These are phyloP conservation scores for Pocillopora damicornis DNA, from an alignment of 64 coral and sea anemone species.

Conservation along the genomic window DNA sequence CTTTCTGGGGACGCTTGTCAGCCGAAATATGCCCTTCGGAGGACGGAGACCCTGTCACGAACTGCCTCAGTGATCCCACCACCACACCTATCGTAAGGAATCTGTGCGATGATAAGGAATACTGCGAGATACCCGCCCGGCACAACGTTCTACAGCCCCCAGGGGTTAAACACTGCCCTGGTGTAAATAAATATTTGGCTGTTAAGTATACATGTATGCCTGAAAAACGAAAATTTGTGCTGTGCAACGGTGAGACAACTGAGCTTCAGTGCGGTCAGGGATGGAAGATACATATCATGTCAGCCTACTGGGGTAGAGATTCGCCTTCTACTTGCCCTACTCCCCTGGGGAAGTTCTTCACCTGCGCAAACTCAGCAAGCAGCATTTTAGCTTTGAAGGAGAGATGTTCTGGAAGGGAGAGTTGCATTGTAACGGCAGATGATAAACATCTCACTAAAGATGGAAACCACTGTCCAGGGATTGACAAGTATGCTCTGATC, in stretches of 20 bases:
- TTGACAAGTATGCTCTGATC: constrained; percentile 87
- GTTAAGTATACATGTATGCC: constrained; percentile 85
- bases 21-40: constrained; percentile 75
- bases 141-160: constrained; percentile 72
- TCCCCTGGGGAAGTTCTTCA: constrained; percentile 62
- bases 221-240: constrained; percentile 72
- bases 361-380: constrained; percentile 51
- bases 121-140: constrained; percentile 76
- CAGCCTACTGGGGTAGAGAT: constrained; percentile 74
- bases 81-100: constrained; percentile 52
- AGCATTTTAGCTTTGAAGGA: constrained; percentile 42
- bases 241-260: constrained; percentile 83
- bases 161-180: constrained; percentile 69
- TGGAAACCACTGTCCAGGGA: constrained; percentile 59
- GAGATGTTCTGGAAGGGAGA: constrained; percentile 64
- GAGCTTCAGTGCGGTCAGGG: constrained; percentile 61
- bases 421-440: constrained; percentile 68
- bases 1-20: constrained; percentile 85
- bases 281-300: constrained; percentile 82
- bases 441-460: constrained; percentile 49
- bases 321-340: constrained; percentile 77
- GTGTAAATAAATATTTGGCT: constrained; percentile 85
- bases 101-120: constrained; percentile 83
- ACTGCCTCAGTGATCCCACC: constrained; percentile 48
- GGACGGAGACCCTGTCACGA: constrained; percentile 69